Evolutionary conservation across 2,888 invertebrate genomes (phyloP).

Genomic region (Sylvicola cinctus): DNA sequence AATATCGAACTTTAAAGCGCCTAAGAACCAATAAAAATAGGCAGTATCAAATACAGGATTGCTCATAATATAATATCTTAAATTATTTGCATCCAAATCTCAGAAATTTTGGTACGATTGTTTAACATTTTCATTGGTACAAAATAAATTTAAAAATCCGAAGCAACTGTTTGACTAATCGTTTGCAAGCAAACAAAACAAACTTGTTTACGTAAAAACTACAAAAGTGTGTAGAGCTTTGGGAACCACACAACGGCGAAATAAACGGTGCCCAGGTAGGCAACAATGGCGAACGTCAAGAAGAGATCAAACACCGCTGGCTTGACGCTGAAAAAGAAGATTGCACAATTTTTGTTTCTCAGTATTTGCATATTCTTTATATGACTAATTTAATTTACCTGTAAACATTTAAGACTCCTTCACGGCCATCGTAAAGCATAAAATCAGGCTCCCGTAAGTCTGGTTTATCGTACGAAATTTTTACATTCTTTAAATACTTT

Average conservation of each 20-base stretch:
- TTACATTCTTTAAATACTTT: slow-evolving; percentile 59
- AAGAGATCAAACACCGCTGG: slow-evolving; percentile 96
- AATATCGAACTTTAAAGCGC: too few relatives aligned
- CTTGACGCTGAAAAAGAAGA: slow-evolving; percentile 57
- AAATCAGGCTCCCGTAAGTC: slow-evolving; percentile 86
- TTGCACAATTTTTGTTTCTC: slow-evolving; percentile 3
- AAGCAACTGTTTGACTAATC: too few relatives aligned
- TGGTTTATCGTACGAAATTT: slow-evolving; percentile 41
- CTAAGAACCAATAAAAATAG: too few relatives aligned
- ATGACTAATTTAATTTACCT: slow-evolving; percentile 33
- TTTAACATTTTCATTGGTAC: too few relatives aligned
- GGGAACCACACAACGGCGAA: slow-evolving; percentile 55
- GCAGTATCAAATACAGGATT: too few relatives aligned
- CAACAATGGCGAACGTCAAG: slow-evolving; percentile 63
- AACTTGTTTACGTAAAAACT: too few relatives aligned
- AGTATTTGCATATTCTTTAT: slow-evolving; percentile 3
- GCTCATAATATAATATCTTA: too few relatives aligned
- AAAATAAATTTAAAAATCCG: too few relatives aligned
- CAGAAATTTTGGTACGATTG: too few relatives aligned
- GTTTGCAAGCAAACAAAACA: too few relatives aligned
- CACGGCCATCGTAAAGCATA: slow-evolving; percentile 68
- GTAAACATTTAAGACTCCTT: slow-evolving; percentile 66
- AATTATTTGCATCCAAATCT: too few relatives aligned
- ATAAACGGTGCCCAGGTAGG: slow-evolving; percentile 73
- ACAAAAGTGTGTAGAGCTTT: slow-evolving; percentile 28